Evolutionary conservation across 2,888 invertebrate species (phyloP).

Genomic region (Agrochola macilenta): DNA sequence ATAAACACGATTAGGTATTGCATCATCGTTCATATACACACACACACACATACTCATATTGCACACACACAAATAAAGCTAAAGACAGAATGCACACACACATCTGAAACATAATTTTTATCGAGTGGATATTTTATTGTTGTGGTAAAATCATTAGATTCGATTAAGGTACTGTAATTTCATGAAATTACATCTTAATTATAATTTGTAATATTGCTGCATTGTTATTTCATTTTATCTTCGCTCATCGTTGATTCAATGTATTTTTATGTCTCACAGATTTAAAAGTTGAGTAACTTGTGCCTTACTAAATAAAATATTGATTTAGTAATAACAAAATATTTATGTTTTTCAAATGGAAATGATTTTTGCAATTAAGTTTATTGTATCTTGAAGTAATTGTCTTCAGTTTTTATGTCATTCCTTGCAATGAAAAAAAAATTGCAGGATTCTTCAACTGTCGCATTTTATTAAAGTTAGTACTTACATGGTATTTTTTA

Average conservation of each 20-base stretch:
- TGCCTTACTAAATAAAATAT: constrained; percentile 15
- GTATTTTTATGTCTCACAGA: constrained; percentile 9
- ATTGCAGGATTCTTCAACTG: not conserved
- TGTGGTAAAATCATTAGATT: constrained; percentile 34
- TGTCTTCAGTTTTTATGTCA: not conserved
- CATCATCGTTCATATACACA: constrained; percentile 78
- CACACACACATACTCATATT: constrained; percentile 59
- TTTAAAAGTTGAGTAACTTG: constrained; percentile 25
- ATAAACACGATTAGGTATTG: constrained; percentile 86
- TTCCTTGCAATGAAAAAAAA: not conserved
- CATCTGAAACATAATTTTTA: constrained; percentile 54
- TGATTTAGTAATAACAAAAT: not conserved
- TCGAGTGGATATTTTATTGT: constrained; percentile 41
- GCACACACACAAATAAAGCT: constrained; percentile 48
- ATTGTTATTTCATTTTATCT: constrained; percentile 14
- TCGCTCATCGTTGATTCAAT: constrained; percentile 6
- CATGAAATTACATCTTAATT: constrained; percentile 40
- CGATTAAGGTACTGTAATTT: constrained; percentile 38
- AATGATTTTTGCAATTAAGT: constrained; percentile 8
- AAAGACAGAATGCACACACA: constrained; percentile 54
- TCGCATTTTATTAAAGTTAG: not conserved
- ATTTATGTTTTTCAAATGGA: not conserved
- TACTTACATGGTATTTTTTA: not conserved
- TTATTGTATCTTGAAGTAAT: not conserved
- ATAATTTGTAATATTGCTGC: constrained; percentile 20